Evolutionary conservation across 2,113 vertebrate species (phyloP).

Genomic region (Ibidorhyncha struthersii): DNA sequence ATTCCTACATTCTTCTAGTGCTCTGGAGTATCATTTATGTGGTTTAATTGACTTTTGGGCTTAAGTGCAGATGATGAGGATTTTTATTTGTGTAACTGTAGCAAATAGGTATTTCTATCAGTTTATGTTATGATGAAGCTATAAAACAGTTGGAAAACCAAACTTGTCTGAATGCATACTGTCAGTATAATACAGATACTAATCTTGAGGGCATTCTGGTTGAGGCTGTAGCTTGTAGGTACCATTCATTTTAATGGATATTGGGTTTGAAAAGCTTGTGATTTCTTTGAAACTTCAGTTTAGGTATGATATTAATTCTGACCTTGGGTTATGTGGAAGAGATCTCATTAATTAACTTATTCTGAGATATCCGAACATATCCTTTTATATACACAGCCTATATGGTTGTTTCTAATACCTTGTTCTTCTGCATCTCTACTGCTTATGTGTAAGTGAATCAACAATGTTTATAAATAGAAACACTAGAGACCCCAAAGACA

Average conservation of each 20-base stretch:
- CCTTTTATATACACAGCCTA: neutral
- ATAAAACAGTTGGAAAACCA: constrained; percentile 37
- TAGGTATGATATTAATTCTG: neutral
- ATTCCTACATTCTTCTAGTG: constrained; percentile 15
- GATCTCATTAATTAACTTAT: neutral
- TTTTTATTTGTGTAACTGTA: constrained; percentile 41
- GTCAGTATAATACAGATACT: neutral
- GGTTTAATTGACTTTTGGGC: neutral
- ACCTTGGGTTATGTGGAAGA: neutral
- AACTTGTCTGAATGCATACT: neutral
- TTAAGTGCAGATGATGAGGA: neutral
- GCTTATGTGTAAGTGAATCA: neutral
- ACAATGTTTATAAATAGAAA: neutral
- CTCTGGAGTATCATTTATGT: neutral
- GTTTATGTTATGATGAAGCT: neutral
- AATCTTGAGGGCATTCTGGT: neutral
- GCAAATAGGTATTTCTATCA: constrained; percentile 29
- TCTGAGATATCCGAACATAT: neutral
- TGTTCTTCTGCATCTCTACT: neutral
- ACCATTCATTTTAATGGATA: neutral
- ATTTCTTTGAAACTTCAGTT: neutral
- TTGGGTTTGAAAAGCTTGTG: neutral
- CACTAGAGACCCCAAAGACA: neutral
- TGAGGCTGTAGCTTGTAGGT: neutral
- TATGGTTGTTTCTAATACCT: neutral